Percentiles rank a stretch among this genome's conserved stretches.
Conservation (phyloP, 2,888 invertebrate species). For the Sympetrum striolatum region DNA sequence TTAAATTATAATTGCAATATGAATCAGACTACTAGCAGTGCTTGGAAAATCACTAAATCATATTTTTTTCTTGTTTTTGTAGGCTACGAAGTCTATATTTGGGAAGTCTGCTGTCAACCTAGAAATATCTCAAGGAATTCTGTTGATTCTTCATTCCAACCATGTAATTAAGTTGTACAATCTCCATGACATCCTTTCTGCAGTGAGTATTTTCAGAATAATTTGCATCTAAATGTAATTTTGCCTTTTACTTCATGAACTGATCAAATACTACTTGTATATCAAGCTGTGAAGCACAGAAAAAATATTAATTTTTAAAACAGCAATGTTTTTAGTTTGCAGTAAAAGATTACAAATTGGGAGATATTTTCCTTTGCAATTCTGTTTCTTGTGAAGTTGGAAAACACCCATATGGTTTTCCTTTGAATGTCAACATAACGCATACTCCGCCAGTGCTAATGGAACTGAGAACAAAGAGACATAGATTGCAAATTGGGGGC, state of each 20-base stretch:
- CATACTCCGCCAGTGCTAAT: background rate
- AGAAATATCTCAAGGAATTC: slow-evolving; percentile 5
- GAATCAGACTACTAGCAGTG: no score
- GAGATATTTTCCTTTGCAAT: background rate
- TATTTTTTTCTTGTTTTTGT: background rate
- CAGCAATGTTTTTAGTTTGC: background rate
- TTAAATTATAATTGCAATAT: no score
- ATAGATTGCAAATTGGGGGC: slow-evolving; percentile 15
- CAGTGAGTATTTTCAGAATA: background rate
- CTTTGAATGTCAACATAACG: background rate
- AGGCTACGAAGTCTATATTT: slow-evolving; percentile 2
- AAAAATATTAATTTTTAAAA: background rate
- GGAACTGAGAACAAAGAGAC: background rate
- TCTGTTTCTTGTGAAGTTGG: background rate
- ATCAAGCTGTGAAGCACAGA: background rate
- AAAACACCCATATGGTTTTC: slow-evolving; percentile 6
- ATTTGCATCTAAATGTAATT: background rate
- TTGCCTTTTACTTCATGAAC: background rate
- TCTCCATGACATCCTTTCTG: background rate
- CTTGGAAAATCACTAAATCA: background rate
- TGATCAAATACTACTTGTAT: background rate
- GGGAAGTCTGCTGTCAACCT: background rate
- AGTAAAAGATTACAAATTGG: background rate
- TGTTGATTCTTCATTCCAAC: slow-evolving; percentile 1
- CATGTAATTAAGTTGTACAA: background rate